Evolutionary conservation across 2,797 vertebrate species (phyloP).

Genomic region (Neosilurus mollespiculum): DNA sequence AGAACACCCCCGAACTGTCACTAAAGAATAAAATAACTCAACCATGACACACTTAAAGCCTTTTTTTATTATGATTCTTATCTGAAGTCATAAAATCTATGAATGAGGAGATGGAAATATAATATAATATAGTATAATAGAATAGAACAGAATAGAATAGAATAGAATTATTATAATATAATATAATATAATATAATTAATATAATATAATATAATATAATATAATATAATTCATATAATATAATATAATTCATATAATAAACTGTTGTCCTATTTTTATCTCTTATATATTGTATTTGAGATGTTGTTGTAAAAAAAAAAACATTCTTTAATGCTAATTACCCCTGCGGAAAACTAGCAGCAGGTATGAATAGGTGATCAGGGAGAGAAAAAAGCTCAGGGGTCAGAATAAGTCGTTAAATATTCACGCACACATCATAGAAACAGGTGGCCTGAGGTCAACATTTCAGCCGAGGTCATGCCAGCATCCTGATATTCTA

Average conservation of each 20-base stretch:
- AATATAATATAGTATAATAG: too few species aligned
- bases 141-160: too few species aligned
- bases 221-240: too few species aligned
- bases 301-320: background rate
- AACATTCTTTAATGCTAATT: background rate
- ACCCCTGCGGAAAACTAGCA: background rate
- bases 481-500: background rate
- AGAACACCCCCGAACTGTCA: too few species aligned
- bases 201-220: too few species aligned
- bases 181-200: background rate
- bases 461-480: conserved; percentile 24
- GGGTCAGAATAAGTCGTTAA: conserved; percentile 2
- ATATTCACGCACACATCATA: conserved; percentile 17
- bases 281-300: background rate
- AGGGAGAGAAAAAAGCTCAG: background rate
- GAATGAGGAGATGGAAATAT: background rate
- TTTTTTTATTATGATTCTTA: background rate
- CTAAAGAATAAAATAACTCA: background rate
- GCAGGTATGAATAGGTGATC: background rate
- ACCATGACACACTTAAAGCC: background rate
- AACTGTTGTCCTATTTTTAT: too few species aligned
- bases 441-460: conserved; percentile 23
- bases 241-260: too few species aligned
- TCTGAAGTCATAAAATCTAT: background rate
- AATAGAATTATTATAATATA: too few species aligned